phyloP scores from a whole-genome alignment of 1,140 invertebrate genomes.

The Ips nitidus region DNA sequence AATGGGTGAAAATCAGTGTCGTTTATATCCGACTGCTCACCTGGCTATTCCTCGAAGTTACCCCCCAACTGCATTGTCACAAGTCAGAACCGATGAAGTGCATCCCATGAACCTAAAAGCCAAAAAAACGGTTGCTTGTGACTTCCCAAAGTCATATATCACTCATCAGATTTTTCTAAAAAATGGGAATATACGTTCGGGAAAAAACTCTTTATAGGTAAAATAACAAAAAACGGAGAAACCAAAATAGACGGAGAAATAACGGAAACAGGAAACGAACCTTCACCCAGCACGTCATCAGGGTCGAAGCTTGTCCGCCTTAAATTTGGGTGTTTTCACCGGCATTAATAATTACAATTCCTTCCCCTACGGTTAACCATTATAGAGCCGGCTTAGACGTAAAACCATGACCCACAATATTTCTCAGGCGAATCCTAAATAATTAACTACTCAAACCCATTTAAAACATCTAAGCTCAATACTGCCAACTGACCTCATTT shows the following conservation, averaged over 20 bases:
- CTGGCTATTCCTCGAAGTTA: too few relatives aligned
- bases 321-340: conserved; percentile 19
- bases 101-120: not conserved
- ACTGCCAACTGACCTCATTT: too few relatives aligned
- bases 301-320: conserved; percentile 20
- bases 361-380: conserved; percentile 5
- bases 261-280: conserved; percentile 28
- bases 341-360: conserved; percentile 22
- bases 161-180: conserved; percentile 8
- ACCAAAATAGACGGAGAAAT: conserved; percentile 9
- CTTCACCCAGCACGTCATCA: conserved; percentile 23
- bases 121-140: not conserved
- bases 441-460: too few relatives aligned
- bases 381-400: conserved; percentile 5
- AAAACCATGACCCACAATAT: too few relatives aligned
- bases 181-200: not conserved
- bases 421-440: too few relatives aligned
- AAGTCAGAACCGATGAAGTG: not conserved
- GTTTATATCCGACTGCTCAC: too few relatives aligned
- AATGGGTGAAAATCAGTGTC: too few relatives aligned
- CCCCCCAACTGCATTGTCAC: not conserved
- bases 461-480: too few relatives aligned
- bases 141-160: conserved; percentile 3
- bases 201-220: conserved; percentile 4
- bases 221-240: conserved; percentile 9